These are phyloP conservation scores for Riparia riparia DNA, from an alignment of 2,113 vertebrate genomes.

Conservation along the genomic window DNA sequence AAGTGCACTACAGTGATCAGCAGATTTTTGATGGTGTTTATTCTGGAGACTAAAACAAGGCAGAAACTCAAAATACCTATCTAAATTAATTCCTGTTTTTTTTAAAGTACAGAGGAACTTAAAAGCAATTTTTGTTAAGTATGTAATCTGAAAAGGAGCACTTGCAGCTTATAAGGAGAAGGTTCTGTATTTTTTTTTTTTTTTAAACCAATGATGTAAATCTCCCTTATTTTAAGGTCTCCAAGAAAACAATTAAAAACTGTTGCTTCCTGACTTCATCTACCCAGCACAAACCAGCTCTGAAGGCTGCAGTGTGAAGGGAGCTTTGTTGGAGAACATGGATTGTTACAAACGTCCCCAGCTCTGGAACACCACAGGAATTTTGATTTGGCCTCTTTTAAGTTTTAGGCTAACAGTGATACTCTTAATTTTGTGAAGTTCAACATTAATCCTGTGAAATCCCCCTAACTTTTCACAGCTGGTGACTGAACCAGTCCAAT, in stretches of 20 bases:
- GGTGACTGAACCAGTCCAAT: neutral
- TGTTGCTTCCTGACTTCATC: neutral
- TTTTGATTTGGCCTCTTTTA: neutral
- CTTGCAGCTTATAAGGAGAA: neutral
- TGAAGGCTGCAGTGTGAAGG: neutral
- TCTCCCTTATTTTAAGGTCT: neutral
- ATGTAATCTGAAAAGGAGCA: neutral
- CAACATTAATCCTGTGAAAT: neutral
- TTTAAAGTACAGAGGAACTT: neutral
- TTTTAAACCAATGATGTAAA: neutral
- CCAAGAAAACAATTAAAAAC: neutral
- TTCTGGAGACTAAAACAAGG: neutral
- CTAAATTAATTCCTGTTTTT: neutral
- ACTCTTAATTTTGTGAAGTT: neutral
- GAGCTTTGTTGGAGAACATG: neutral
- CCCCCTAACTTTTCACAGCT: neutral
- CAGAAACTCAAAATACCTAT: neutral
- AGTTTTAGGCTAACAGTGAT: neutral
- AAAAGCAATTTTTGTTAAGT: neutral
- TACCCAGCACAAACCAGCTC: neutral
- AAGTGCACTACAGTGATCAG: neutral
- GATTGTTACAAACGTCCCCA: neutral
- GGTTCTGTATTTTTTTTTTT: neutral
- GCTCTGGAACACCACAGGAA: neutral
- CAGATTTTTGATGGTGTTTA: neutral